Percentiles rank a stretch among this genome's conserved stretches.
phyloP scores from a whole-genome alignment of 2,888 invertebrate species.

The Phaonia tiefii region DNA sequence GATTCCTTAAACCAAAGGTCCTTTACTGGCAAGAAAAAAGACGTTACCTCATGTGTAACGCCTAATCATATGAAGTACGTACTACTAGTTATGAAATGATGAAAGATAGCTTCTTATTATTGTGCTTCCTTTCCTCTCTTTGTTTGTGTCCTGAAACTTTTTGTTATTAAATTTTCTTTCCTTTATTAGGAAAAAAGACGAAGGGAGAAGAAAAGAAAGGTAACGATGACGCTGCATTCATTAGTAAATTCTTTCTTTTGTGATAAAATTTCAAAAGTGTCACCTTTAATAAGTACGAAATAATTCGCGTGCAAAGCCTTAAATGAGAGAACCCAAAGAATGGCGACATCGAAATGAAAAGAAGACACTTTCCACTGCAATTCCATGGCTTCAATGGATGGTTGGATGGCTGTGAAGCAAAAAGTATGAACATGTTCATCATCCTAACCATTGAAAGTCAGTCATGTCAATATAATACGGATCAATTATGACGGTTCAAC shows the following conservation, averaged over 20 bases:
- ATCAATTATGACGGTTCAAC: constrained; percentile 81
- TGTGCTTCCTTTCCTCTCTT: constrained; percentile 36
- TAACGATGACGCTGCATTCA: constrained; percentile 43
- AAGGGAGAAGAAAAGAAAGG: constrained; percentile 11
- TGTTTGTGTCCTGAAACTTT: no score
- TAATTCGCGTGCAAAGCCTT: constrained; percentile 59
- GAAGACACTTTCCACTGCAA: background rate
- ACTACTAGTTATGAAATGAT: constrained; percentile 3
- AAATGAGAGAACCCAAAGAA: constrained; percentile 23
- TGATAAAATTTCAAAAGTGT: constrained; percentile 64
- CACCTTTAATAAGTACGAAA: constrained; percentile 64
- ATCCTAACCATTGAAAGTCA: constrained; percentile 76
- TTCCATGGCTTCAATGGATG: background rate
- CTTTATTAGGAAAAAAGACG: constrained; percentile 12
- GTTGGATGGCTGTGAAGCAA: background rate
- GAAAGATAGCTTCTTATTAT: constrained; percentile 49
- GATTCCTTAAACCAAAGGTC: no score
- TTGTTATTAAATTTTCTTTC: constrained; percentile 17
- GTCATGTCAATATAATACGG: constrained; percentile 80
- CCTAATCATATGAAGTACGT: constrained; percentile 15
- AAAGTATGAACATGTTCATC: constrained; percentile 23
- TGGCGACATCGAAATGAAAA: constrained; percentile 3
- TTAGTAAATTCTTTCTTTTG: constrained; percentile 57
- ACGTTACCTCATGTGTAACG: no score
- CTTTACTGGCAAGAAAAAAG: no score